Base-by-base conservation (phyloP, 2,797 vertebrate species). In the Poecilia gillii region DNA sequence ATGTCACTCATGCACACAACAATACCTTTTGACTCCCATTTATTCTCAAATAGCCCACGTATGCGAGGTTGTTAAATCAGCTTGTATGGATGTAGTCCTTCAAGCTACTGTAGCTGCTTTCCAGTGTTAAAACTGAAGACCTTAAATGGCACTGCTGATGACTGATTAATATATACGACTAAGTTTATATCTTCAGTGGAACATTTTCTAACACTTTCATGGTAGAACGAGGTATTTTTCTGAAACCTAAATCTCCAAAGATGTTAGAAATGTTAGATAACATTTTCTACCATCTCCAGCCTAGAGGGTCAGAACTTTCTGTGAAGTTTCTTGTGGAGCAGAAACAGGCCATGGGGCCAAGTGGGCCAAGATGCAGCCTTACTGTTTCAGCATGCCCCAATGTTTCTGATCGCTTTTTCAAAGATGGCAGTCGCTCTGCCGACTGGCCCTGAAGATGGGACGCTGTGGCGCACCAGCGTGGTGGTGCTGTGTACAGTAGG, bases 381-480 rank as follows among this genome's bases (percentile, higher is more conserved):
- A 66, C 88, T 84, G 76, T 79, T 9, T 81, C 66, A 51, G 33
- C n/a, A 3, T 9, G 16, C 4, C 16, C 1, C 1, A 3, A 36
- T 25, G 6, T 13, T 33, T 76, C 57, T 72, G 80, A 84, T 73
- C 51, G 64, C 73, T 43, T 83, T 78, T 73, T 3, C 76, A n/a
- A 25, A 75, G 73, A 28, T 16, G 20, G 74, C 8, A 7, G 46
- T 4, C 11, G 68, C 39, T 4, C 64, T 49, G 82, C 9, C 1
- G 47, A 49, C 71, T 6, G 41, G 28, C 23, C 20, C 72, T 13
- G 1, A 13, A 43, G 53, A 6, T 57, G 1, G 43, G 62, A 72
- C 3, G 45, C 51, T 9, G n/a, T 39, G 46, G 23, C 0, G 39
- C 23, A 3, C 73, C 84, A 53, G 74, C 39, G 18, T 1, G 28